Base-by-base conservation (phyloP, 1,140 invertebrate genomes). In the Micrasema longulum region DNA sequence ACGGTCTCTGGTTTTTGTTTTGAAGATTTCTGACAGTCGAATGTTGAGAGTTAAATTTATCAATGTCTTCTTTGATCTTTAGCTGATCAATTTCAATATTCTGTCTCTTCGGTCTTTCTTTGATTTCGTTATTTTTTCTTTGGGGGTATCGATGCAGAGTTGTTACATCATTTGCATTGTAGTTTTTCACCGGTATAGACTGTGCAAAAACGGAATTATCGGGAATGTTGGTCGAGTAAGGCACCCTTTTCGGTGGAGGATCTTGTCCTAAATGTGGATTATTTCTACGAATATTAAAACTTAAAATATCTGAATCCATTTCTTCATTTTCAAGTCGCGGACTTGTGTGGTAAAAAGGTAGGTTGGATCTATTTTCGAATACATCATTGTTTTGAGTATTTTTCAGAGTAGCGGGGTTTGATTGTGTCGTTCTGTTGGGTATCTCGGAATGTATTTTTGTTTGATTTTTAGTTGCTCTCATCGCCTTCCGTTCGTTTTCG, bases 201-300 rank as follows among this genome's bases (percentile, higher is more conserved):
- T 77, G 69, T 0, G 80, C 79, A 53, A 84, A 83, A 31, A 81
- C 76, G 0, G 82, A 80, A 57, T 77, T 80, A 2, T 81, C 80
- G 1, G 82, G 76, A 11, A 84, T 80, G 12, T 85, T 83, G 0
- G 76, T 79, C 1, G 81, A 80, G 62, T 78, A 83, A 5, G 80
- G 77, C 74, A 77, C 18, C 52, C 70, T 70, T 38, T 60, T 35
- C 11, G 36, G 31, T 2, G 66, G 26, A 20, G 60, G 35, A 35
- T 76, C 74, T 67, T 76, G 74, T 31, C 74, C 74, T 6, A 76
- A 53, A 43, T 69, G 69, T 11, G 72, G 71, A 68, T 76, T 76
- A 52, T 73, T 73, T 47, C 71, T 67, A 18, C 63, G 45, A 3
- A 67, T 11, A 50, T 76, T 73, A 23, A 70, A 76, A 23, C 67